These are phyloP conservation scores for Ophion ellenae DNA, from an alignment of 2,888 invertebrate species.

Conservation along the genomic window DNA sequence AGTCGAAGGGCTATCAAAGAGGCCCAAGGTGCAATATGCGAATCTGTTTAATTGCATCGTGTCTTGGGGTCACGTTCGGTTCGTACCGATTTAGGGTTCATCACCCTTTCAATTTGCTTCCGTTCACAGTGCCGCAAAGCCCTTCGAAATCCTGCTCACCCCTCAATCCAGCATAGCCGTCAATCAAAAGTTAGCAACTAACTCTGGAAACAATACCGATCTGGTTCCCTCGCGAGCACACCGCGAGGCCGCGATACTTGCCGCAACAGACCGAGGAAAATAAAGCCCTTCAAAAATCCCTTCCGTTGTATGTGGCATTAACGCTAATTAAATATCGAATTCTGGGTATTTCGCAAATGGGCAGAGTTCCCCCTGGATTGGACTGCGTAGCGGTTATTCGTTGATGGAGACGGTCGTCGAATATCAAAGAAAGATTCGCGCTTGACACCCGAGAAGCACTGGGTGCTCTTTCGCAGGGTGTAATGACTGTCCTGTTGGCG, in stretches of 20 bases:
- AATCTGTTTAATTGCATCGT: constrained; percentile 44
- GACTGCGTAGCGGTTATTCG: constrained; percentile 38
- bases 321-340: constrained; percentile 80
- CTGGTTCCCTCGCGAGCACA: constrained; percentile 35
- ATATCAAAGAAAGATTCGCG: constrained; percentile 76
- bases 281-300: constrained; percentile 66
- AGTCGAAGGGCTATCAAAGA: constrained; percentile 17
- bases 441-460: constrained; percentile 74
- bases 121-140: constrained; percentile 46
- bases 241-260: constrained; percentile 25
- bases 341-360: constrained; percentile 68
- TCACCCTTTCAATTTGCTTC: constrained; percentile 1
- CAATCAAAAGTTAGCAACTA: constrained; percentile 52
- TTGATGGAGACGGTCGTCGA: constrained; percentile 66
- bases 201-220: constrained; percentile 57
- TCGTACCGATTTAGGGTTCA: constrained; percentile 23
- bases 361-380: constrained; percentile 48
- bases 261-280: constrained; percentile 1
- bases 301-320: constrained; percentile 72
- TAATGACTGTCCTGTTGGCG: constrained; percentile 23
- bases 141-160: constrained; percentile 20
- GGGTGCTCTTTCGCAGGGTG: constrained; percentile 38
- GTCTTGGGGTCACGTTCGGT: constrained; percentile 43
- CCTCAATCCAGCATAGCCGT: neutral
- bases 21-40: constrained; percentile 1